A percentile compares a stretch with the other conserved stretches of the same genome.
Evolutionary conservation across 2,113 vertebrate species (phyloP).

Genomic region (Elgaria multicarinata): DNA sequence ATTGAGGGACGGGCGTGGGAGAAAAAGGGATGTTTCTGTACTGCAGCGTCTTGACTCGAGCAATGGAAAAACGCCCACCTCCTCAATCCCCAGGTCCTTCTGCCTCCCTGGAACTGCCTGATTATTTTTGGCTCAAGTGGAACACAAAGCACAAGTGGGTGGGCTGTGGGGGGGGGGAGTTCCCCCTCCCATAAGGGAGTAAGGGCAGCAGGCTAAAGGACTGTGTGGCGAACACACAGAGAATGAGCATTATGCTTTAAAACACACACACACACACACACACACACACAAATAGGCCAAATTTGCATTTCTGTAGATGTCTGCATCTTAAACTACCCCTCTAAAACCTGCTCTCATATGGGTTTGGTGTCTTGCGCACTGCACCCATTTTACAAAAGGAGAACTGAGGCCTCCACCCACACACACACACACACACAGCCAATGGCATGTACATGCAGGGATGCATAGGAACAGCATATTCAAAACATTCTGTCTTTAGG

Average conservation of each 20-base stretch:
- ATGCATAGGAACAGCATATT: no score
- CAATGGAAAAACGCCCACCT: not conserved
- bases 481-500: not conserved
- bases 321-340: not conserved
- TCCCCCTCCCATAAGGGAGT: not conserved
- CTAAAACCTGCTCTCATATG: not conserved
- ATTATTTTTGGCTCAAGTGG: slow-evolving; percentile 50
- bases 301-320: not conserved
- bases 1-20: no score
- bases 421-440: not conserved
- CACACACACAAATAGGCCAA: not conserved
- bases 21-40: not conserved
- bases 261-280: no score
- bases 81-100: not conserved
- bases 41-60: slow-evolving; percentile 21
- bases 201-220: not conserved
- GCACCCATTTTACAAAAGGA: not conserved
- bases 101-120: slow-evolving; percentile 3
- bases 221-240: not conserved
- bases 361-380: not conserved
- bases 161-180: no score
- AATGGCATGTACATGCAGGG: not conserved
- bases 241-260: not conserved
- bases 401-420: not conserved
- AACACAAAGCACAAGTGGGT: not conserved